A percentile compares a stretch with the other conserved stretches of the same genome.
phyloP scores from a whole-genome alignment of 1,140 invertebrate species.

The Lordiphosa collinella region DNA sequence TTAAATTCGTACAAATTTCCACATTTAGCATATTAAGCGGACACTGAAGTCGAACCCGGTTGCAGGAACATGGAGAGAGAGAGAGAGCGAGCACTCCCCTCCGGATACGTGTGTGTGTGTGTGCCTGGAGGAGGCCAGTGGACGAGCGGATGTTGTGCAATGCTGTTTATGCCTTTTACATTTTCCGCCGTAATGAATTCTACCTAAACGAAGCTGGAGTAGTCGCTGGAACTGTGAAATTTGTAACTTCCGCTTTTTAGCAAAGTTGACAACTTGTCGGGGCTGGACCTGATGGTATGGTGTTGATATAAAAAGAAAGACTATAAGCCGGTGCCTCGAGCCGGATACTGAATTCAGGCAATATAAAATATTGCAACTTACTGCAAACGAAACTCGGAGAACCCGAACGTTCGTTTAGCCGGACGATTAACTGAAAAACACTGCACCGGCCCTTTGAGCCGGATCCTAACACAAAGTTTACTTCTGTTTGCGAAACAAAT shows the following conservation, averaged over 20 bases:
- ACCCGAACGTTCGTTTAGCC: too few species aligned
- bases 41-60: constrained; percentile 41
- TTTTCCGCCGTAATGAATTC: constrained; percentile 76
- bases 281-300: constrained; percentile 26
- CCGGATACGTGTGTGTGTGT: constrained; percentile 9
- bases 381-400: too few species aligned
- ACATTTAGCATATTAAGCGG: constrained; percentile 71
- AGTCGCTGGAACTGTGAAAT: constrained; percentile 53
- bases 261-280: constrained; percentile 70
- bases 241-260: constrained; percentile 72
- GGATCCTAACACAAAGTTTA: too few species aligned
- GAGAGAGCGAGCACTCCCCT: too few species aligned
- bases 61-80: too few species aligned
- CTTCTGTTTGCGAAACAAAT: too few species aligned
- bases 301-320: too few species aligned
- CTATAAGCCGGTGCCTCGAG: too few species aligned
- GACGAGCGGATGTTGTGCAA: constrained; percentile 71
- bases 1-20: constrained; percentile 65
- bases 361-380: too few species aligned
- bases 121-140: constrained; percentile 11
- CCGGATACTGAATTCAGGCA: too few species aligned
- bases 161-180: constrained; percentile 77
- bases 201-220: constrained; percentile 34
- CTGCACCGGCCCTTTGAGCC: too few species aligned
- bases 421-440: too few species aligned